phyloP scores from a whole-genome alignment of 1,140 invertebrate genomes.

The Drosophila pectinifera region DNA sequence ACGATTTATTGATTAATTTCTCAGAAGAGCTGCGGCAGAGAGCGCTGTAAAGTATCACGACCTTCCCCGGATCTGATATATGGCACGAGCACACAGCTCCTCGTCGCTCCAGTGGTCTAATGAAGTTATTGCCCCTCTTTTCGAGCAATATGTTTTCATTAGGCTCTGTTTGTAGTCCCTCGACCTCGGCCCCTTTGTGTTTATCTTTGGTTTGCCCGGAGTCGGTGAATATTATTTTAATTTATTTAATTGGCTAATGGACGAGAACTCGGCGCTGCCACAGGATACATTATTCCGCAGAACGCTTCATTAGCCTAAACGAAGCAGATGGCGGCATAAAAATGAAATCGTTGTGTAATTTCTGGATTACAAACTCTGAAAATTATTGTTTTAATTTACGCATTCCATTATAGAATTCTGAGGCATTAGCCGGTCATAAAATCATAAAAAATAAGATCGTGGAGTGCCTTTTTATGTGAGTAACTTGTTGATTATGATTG shows the following conservation, averaged over 20 bases:
- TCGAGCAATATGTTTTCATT: constrained; percentile 76
- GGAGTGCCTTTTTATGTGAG: not conserved
- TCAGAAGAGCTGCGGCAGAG: not conserved
- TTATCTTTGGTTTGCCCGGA: constrained; percentile 33
- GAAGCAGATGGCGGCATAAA: constrained; percentile 48
- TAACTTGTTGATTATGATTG: constrained; percentile 3
- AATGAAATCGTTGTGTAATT: constrained; percentile 37
- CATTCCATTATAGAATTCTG: constrained; percentile 14
- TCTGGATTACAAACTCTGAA: constrained; percentile 22
- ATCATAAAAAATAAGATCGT: constrained; percentile 16
- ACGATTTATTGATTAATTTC: constrained; percentile 73
- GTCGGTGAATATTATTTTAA: constrained; percentile 72
- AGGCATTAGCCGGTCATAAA: constrained; percentile 17
- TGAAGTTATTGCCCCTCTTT: constrained; percentile 67
- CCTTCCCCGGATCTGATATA: constrained; percentile 29
- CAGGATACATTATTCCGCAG: constrained; percentile 22
- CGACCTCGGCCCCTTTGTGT: constrained; percentile 18
- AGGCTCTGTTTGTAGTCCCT: constrained; percentile 16
- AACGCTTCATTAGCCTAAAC: constrained; percentile 58
- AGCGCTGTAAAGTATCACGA: constrained; percentile 15
- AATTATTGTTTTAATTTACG: constrained; percentile 38
- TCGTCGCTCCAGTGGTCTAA: constrained; percentile 64
- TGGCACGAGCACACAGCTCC: constrained; percentile 36
- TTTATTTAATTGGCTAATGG: constrained; percentile 73
- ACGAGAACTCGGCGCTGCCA: constrained; percentile 21